Evolutionary conservation across 1,140 invertebrate species (phyloP), one percentile per base, ranked within the genome.

Genomic region (Zaprionus africanus): DNA sequence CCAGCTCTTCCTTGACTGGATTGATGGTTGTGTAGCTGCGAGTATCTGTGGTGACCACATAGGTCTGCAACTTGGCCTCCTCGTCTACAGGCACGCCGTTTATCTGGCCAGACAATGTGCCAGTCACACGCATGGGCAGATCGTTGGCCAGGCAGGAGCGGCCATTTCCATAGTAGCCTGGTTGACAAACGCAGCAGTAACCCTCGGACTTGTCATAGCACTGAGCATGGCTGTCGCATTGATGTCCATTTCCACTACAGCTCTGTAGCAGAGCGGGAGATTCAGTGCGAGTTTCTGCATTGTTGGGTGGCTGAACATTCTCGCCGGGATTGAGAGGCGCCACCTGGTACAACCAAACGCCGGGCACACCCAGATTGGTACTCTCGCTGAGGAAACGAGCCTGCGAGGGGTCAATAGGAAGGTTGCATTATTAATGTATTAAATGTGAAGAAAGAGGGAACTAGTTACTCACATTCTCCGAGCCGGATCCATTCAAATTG

Each of bases 21-120:
- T 97, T 97, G 17, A 99, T 94, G 7, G 98, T 98, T 0, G 97
- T 99, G 90, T 99, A 99, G 2, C 96, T 96, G 68, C 98, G 94
- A 4, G 97, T 97, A 90, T 99, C 98, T 13, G 95, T 94, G 4
- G 97, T 97, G 4, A 98, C 96, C 0, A 99, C 96, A 92, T 99
- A 99, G 1, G 97, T 96, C 93, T 99, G 98, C 58, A 99, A 93
- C 91, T 98, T 96, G n/a, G 96, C 94, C 36, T 79, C 64, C 60
- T 85, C 81, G 12, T 95, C 94, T 3, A 98, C 93, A 17, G 94
- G 92, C 26, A 96, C 92, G 19, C 95, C 95, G 90, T 99, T 99
- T 1, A 99, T 92, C 59, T 94, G 94, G 11, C 98, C 97, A 61
- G 94, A 95, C 2, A 99, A 93, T 93, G 96, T 96, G 2, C 98